phyloP scores from a whole-genome alignment of 2,888 invertebrate genomes.

The Stenodera caucasica region DNA sequence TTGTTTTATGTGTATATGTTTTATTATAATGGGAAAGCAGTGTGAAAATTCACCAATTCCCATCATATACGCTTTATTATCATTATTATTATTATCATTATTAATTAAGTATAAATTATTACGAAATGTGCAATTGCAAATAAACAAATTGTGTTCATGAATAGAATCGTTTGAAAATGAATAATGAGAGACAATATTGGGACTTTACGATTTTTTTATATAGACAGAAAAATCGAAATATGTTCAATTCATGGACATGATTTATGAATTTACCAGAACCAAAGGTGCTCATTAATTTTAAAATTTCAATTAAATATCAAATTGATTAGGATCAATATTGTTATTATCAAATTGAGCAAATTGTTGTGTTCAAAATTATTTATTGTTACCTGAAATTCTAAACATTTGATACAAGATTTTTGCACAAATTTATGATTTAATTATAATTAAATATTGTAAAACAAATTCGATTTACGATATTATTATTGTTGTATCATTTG shows the following conservation, averaged over 20 bases:
- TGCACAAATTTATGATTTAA: neutral
- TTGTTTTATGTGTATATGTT: conserved; percentile 2
- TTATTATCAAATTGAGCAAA: too few species aligned
- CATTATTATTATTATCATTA: neutral
- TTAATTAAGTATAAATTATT: conserved; percentile 24
- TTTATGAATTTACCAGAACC: conserved; percentile 44
- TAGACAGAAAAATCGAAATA: neutral
- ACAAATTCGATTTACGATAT: neutral
- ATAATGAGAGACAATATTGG: conserved; percentile 8
- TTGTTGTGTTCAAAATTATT: too few species aligned
- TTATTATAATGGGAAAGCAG: conserved; percentile 30
- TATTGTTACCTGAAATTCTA: too few species aligned
- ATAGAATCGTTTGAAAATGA: conserved; percentile 20
- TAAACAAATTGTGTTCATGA: conserved; percentile 32
- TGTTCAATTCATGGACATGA: conserved; percentile 23
- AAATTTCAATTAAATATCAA: too few species aligned
- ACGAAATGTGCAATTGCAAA: conserved; percentile 40
- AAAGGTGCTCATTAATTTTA: conserved; percentile 52
- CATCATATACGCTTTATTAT: conserved; percentile 29
- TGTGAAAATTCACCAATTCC: conserved; percentile 35
- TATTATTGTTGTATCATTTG: conserved; percentile 17
- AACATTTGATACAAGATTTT: too few species aligned
- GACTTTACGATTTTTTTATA: too few species aligned
- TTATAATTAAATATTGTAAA: neutral
- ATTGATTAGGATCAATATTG: too few species aligned